Base-by-base conservation (phyloP, 2,888 invertebrate genomes). In the Morpho deidamia region DNA sequence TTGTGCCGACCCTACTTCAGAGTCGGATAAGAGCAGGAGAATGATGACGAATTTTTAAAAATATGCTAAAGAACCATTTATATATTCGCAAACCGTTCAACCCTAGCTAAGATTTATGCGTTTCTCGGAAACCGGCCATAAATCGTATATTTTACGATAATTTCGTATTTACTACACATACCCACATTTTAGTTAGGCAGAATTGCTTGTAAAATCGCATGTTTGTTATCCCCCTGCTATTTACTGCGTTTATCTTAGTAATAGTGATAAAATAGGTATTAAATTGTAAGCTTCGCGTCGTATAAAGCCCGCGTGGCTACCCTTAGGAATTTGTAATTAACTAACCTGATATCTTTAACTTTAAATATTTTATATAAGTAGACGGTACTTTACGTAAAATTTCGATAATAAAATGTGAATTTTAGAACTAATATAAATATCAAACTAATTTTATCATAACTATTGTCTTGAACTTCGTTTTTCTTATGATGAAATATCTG, bases 141-240 rank as follows among this genome's bases (percentile, higher is more conserved):
- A 66, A 65, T 64, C 51, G 54, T 35, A 44, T 56, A 59, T 64
- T 65, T 66, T 66, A 65, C 65, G 65, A 59, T 62, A 62, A 63
- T 62, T 61, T 60, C 58, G 58, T 59, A 61, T 65, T 62, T 62
- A 59, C 63, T 63, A 62, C 61, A 60, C 52, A 56, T 56, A 54
- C 56, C 51, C 53, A 59, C 58, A 58, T 55, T 58, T 52, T 55
- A 56, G 53, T 57, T 53, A 57, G 51, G 51, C 40, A 51, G 55
- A 55, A 51, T 60, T 45, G 61, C 47, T 44, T 60, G 56, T 59
- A 59, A 50, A 53, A 43, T 42, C 38, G 39, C 52, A 41, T 51
- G 58, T 61, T 55, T 47, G 48, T 14, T 44, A 41, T 23, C 38
- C 41, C 14, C 11, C 9, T 44, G 37, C 37, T 14, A 33, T 39